These are phyloP conservation scores for Wasmannia auropunctata DNA, from an alignment of 1,140 invertebrate species.

Conservation along the genomic window DNA sequence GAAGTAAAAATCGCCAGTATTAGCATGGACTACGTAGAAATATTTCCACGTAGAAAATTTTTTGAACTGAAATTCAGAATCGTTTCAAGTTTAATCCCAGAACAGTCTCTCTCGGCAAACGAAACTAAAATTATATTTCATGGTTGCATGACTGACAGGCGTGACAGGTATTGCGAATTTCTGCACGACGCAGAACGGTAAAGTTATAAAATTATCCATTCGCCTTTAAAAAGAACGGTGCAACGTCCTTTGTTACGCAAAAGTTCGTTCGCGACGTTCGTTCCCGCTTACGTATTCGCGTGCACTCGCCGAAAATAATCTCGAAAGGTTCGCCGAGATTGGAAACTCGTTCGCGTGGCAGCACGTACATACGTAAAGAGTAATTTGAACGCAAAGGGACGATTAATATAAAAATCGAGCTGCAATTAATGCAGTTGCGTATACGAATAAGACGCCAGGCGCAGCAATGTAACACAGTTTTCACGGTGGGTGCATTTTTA, in stretches of 20 bases:
- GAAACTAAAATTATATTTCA: constrained; percentile 10
- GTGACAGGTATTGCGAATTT: constrained; percentile 3
- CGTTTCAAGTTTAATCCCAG: neutral
- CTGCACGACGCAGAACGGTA: neutral
- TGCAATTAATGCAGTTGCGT: constrained; percentile 18
- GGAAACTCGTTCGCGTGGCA: constrained; percentile 25
- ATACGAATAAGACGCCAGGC: neutral
- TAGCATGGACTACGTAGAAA: neutral
- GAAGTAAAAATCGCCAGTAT: neutral
- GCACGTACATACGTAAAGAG: neutral
- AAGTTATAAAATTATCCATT: neutral
- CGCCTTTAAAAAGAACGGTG: constrained; percentile 9
- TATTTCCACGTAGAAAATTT: neutral
- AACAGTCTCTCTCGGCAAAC: neutral
- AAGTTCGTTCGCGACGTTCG: constrained; percentile 28
- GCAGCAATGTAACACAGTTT: constrained; percentile 10
- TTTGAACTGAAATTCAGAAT: neutral
- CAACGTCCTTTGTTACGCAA: constrained; percentile 37
- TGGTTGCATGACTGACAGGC: neutral
- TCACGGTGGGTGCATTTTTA: neutral
- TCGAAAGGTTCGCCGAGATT: neutral
- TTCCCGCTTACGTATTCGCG: neutral
- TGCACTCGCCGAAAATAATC: constrained; percentile 23
- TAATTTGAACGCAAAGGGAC: neutral
- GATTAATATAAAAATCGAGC: constrained; percentile 11